Base-by-base conservation (phyloP, 2,888 invertebrate species). In the Diadegma fenestrale region DNA sequence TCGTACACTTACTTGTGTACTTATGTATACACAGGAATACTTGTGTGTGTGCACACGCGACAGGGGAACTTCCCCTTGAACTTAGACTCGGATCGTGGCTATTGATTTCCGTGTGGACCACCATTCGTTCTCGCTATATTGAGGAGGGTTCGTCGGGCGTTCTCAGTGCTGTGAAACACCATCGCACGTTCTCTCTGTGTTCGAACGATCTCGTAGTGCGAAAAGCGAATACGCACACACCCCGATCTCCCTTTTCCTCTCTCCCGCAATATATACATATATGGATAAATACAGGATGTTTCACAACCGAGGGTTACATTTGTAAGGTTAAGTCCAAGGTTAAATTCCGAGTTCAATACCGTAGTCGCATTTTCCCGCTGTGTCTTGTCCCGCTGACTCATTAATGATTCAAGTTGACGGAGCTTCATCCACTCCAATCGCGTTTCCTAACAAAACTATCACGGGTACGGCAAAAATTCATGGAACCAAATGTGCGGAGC, bases 91-190 rank as follows among this genome's bases (percentile, higher is more conserved):
- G 82, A 58, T 77, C 63, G 79, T 86, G 80, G 86, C 88, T 88
- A 88, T 88, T 88, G 88, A 88, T 88, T 88, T 87, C 87, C 87
- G 80, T 86, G 88, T 86, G 88, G 88, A 88, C 88, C 86, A 80
- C 82, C 82, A 79, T 58, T 58, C 58, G 84, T 72, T 79, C 85
- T 72, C 76, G 19, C 54, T 72, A 48, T 78, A 73, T 82, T 58
- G 58, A 71, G 71, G 64, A 82, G 85, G 71, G 81, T 81, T 80
- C 75, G 33, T 43, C 71, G 69, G 71, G 54, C 61, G 71, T 58
- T 77, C 68, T 43, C 78, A 48, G 14, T 22, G 73, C 63, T 80
- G 54, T 81, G 63, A 58, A 75, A 64, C 78, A 79, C 63, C 82
- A 71, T 79, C 58, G 43, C 61, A 63, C 30, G 19, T 37, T 37